Percentiles rank a stretch among this genome's conserved stretches.
Evolutionary conservation across 1,140 invertebrate species (phyloP).

Genomic region (Megalopta genalis): DNA sequence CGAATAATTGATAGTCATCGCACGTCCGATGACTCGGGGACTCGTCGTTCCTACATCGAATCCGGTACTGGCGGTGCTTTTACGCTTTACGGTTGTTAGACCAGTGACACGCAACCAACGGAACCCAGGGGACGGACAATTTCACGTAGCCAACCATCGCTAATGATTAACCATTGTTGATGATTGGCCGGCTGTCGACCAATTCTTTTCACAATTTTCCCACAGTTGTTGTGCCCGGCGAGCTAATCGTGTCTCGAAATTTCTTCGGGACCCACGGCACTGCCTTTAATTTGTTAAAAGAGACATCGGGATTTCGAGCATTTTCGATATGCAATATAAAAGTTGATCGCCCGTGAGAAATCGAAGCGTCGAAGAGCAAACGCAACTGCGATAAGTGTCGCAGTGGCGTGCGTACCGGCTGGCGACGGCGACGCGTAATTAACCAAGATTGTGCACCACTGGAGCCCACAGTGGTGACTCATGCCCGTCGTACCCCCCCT

Average conservation of each 20-base stretch:
- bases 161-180: too few species aligned
- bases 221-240: too few species aligned
- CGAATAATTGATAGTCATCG: slow-evolving; percentile 34
- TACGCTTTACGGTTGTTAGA: slow-evolving; percentile 19
- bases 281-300: too few species aligned
- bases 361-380: neutral
- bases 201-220: too few species aligned
- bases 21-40: slow-evolving; percentile 14
- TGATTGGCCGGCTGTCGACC: too few species aligned
- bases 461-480: slow-evolving; percentile 52
- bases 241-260: too few species aligned
- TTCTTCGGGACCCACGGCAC: too few species aligned
- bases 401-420: too few species aligned
- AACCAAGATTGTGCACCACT: slow-evolving; percentile 33
- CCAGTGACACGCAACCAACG: slow-evolving; percentile 17
- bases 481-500: slow-evolving; percentile 20
- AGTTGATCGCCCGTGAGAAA: too few species aligned
- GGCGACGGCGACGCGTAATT: neutral
- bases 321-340: too few species aligned
- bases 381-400: neutral
- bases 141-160: too few species aligned
- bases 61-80: slow-evolving; percentile 37
- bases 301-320: too few species aligned
- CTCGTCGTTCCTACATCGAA: slow-evolving; percentile 37
- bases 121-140: neutral